A percentile compares a stretch with the other conserved stretches of the same genome.
Conservation (phyloP, 2,113 vertebrate species). For the Mesocricetus auratus region DNA sequence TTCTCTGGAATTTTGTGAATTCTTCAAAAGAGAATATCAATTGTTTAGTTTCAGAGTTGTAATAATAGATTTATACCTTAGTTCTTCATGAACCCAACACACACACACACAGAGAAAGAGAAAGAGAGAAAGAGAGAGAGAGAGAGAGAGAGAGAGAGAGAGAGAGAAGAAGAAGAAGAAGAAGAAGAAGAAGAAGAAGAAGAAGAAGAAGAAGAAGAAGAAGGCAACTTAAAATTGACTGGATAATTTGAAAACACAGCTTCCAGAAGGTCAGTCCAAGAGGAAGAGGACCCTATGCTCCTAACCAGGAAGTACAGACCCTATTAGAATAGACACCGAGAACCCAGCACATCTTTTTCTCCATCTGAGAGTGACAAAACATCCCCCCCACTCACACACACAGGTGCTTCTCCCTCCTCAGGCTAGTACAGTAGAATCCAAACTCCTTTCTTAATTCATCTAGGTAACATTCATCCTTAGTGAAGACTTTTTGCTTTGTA, state of each 20-base stretch:
- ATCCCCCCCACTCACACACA: not conserved
- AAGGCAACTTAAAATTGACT: not conserved
- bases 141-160: not conserved
- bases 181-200: not conserved
- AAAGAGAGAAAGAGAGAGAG: too few relatives aligned
- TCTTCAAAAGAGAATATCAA: not conserved
- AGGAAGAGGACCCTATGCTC: not conserved
- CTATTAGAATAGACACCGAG: not conserved
- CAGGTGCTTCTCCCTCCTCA: rapidly evolving
- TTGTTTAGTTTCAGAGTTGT: not conserved
- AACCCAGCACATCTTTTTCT: not conserved
- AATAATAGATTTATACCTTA: not conserved
- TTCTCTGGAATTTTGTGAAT: not conserved
- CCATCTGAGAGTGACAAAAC: too few relatives aligned
- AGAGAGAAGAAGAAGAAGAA: not conserved
- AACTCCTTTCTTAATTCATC: not conserved
- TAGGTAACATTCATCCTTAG: not conserved
- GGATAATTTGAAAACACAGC: not conserved
- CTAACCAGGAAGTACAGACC: not conserved
- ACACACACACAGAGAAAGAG: not conserved
- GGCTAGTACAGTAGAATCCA: not conserved
- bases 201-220: not conserved
- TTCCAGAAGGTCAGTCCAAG: not conserved
- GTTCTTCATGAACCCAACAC: not conserved
- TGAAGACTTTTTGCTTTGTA: not conserved